Evolutionary conservation across 2,797 vertebrate genomes (phyloP).

Genomic region (Sebastes taczanowskii): DNA sequence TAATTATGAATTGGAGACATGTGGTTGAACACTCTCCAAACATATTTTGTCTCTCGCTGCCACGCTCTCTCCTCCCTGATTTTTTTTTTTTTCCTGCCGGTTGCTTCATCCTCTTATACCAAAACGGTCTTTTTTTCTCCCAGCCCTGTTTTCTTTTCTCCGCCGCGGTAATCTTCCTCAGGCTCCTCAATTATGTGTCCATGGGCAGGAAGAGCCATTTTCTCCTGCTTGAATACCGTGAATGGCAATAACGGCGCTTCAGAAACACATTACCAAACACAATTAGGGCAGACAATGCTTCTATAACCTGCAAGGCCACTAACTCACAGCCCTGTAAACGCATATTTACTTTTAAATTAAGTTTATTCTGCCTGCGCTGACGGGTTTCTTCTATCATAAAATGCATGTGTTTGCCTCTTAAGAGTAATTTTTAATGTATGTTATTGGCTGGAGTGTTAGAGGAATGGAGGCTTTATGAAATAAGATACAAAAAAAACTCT

Average conservation of each 20-base stretch:
- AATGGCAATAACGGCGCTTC: conserved; percentile 79
- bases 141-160: conserved; percentile 50
- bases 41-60: conserved; percentile 51
- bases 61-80: conserved; percentile 22
- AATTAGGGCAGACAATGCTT: conserved; percentile 75
- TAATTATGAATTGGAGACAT: conserved; percentile 82
- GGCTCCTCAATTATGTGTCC: conserved; percentile 77
- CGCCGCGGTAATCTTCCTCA: conserved; percentile 63
- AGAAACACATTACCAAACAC: conserved; percentile 81
- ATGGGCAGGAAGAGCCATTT: conserved; percentile 75
- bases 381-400: conserved; percentile 48
- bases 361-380: conserved; percentile 60
- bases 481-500: conserved; percentile 31
- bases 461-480: conserved; percentile 54
- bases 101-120: conserved; percentile 37
- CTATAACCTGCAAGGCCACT: conserved; percentile 67
- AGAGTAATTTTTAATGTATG: conserved; percentile 58
- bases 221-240: conserved; percentile 77
- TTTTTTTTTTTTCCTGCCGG: conserved; percentile 49
- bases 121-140: conserved; percentile 29
- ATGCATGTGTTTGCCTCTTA: conserved; percentile 49
- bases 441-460: conserved; percentile 63
- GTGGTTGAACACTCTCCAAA: conserved; percentile 74
- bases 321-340: conserved; percentile 67
- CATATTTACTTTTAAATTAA: conserved; percentile 76